Conservation (phyloP, 2,888 invertebrate species). For the Heterodera filipjevi region DNA sequence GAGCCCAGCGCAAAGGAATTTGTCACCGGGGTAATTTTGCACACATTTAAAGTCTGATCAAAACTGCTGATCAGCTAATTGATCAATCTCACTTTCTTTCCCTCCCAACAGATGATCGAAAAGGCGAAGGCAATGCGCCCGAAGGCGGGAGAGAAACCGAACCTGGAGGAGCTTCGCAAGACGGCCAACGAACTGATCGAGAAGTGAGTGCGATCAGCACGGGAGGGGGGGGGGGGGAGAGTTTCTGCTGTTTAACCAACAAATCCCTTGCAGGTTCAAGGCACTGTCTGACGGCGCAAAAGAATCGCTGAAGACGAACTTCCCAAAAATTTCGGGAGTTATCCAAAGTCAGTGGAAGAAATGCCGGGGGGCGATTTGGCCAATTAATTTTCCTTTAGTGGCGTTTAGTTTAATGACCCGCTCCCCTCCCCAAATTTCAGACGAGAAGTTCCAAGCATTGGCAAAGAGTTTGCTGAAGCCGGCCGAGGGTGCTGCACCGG, state of each 20-base stretch:
- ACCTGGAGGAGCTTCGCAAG: slow-evolving; percentile 50
- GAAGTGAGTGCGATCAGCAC: slow-evolving; percentile 24
- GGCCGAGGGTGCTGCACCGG: slow-evolving; percentile 30
- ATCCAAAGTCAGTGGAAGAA: slow-evolving; percentile 47
- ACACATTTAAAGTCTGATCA: too few species aligned
- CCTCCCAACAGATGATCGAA: slow-evolving; percentile 44
- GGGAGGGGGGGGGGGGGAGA: neutral
- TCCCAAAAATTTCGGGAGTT: slow-evolving; percentile 61
- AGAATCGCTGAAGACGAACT: slow-evolving; percentile 49
- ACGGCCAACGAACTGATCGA: slow-evolving; percentile 45
- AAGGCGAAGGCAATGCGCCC: slow-evolving; percentile 54
- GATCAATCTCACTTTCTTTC: neutral
- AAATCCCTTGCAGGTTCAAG: slow-evolving; percentile 42
- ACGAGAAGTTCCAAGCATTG: slow-evolving; percentile 50
- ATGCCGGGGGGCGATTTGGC: neutral
- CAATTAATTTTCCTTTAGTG: neutral
- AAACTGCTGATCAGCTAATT: slow-evolving; percentile 4
- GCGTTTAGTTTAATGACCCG: too few species aligned
- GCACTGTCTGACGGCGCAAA: slow-evolving; percentile 55
- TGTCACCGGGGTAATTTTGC: slow-evolving; percentile 52
- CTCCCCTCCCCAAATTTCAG: slow-evolving; percentile 37
- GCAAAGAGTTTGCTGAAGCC: slow-evolving; percentile 46
- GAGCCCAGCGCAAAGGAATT: slow-evolving; percentile 57
- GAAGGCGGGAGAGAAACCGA: slow-evolving; percentile 56
- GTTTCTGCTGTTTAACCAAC: slow-evolving; percentile 35